Conservation (phyloP, 2,113 vertebrate species). For the Xiphophorus maculatus region DNA sequence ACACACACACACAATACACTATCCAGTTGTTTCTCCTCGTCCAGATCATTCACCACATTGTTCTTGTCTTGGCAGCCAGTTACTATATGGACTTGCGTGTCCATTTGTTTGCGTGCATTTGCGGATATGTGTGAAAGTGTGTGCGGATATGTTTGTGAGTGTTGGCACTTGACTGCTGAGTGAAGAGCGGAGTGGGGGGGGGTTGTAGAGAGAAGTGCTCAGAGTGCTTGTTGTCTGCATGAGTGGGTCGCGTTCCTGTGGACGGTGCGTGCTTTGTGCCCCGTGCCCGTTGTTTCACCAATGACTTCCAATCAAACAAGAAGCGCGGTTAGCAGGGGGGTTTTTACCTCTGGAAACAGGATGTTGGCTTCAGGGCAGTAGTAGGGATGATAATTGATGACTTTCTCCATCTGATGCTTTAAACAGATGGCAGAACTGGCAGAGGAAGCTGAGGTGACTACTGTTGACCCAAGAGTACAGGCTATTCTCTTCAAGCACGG, state of each 20-base stretch:
- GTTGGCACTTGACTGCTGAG: conserved; percentile 58
- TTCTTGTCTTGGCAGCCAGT: conserved; percentile 71
- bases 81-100: conserved; percentile 51
- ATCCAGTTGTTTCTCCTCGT: conserved; percentile 34
- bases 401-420: conserved; percentile 66
- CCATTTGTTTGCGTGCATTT: conserved; percentile 53
- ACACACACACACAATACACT: conserved; percentile 12
- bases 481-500: conserved; percentile 39
- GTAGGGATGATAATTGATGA: conserved; percentile 52
- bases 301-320: conserved; percentile 49
- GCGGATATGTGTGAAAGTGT: conserved; percentile 72
- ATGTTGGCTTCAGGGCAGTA: conserved; percentile 18
- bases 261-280: neutral
- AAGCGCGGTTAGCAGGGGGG: conserved; percentile 62
- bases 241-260: conserved; percentile 1
- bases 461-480: conserved; percentile 46
- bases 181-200: conserved; percentile 36
- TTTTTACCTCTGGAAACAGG: conserved; percentile 64
- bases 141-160: conserved; percentile 70
- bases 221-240: conserved; percentile 12
- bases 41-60: conserved; percentile 61
- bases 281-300: conserved; percentile 29
- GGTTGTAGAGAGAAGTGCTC: conserved; percentile 23
- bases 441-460: conserved; percentile 56
- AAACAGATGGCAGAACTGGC: conserved; percentile 59